These are phyloP conservation scores for Drosophila fulvimacula DNA, from an alignment of 2,888 invertebrate genomes.

Conservation along the genomic window DNA sequence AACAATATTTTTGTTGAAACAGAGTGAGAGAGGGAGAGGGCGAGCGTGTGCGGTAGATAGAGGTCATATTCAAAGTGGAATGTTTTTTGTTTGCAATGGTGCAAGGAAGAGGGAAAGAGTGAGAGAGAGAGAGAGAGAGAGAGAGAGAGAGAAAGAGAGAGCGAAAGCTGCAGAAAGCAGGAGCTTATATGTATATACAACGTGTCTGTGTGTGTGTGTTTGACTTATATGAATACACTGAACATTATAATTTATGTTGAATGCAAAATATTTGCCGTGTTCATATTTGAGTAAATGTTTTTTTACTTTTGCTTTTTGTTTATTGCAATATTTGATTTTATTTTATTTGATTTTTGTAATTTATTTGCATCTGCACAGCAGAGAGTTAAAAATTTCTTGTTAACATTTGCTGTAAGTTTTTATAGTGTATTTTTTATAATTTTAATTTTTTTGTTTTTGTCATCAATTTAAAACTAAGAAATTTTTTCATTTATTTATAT, in stretches of 20 bases:
- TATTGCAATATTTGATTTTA: conserved; percentile 2
- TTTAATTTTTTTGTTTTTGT: not conserved
- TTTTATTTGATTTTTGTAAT: conserved; percentile 57
- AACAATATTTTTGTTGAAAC: conserved; percentile 15
- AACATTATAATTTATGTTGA: conserved; percentile 4
- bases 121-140: conserved; percentile 4
- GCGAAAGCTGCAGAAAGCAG: conserved; percentile 1
- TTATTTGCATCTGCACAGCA: conserved; percentile 84
- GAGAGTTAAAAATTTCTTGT: conserved; percentile 66
- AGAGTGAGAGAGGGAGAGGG: not conserved
- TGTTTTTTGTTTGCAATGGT: conserved; percentile 25
- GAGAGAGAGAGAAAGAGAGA: not conserved
- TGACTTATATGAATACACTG: conserved; percentile 1
- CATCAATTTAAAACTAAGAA: conserved; percentile 3
- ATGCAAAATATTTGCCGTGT: conserved; percentile 57
- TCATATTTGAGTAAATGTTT: conserved; percentile 27
- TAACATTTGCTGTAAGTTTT: conserved; percentile 36
- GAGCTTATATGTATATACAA: conserved; percentile 37
- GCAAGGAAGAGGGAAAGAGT: conserved; percentile 6
- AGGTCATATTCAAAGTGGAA: conserved; percentile 30
- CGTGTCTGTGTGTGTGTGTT: conserved; percentile 6
- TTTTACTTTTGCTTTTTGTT: conserved; percentile 9
- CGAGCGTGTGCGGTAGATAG: too few relatives aligned
- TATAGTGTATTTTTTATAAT: conserved; percentile 7
- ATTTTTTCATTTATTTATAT: conserved; percentile 12